Percentiles rank a stretch among this genome's conserved stretches.
phyloP scores from a whole-genome alignment of 2,888 invertebrate species.

The Erebia ligea region DNA sequence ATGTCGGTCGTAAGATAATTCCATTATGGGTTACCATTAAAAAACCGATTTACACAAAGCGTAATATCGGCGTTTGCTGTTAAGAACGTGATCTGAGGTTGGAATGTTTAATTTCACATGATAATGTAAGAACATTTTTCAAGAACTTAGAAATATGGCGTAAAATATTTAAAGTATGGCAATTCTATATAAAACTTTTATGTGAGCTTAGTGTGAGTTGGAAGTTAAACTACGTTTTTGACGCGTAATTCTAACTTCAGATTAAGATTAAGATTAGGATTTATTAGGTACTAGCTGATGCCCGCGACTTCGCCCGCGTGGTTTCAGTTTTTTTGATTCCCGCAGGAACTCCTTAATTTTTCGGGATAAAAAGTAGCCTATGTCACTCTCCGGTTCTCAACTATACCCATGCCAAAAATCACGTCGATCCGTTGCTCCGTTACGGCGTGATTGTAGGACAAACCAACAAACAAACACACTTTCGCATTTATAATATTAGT shows the following conservation, averaged over 20 bases:
- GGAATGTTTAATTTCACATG: not conserved
- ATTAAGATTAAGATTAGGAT: no score
- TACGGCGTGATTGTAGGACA: no score
- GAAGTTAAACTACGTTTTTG: not conserved
- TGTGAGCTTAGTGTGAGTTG: not conserved
- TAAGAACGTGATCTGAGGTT: conserved; percentile 8
- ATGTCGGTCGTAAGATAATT: conserved; percentile 2
- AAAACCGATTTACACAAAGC: not conserved
- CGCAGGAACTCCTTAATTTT: no score
- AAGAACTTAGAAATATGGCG: not conserved
- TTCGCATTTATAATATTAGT: no score
- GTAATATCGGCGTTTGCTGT: not conserved
- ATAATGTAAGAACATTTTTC: not conserved
- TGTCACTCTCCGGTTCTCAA: no score
- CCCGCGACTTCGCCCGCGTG: no score
- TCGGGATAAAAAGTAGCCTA: no score
- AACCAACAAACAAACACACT: no score
- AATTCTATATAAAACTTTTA: not conserved
- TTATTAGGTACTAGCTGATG: no score
- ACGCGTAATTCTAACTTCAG: not conserved
- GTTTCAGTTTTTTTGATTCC: no score
- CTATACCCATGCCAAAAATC: no score
- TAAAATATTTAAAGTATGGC: not conserved
- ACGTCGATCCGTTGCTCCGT: no score
- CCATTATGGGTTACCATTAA: conserved; percentile 7